A percentile compares a stretch with the other conserved stretches of the same genome.
Conservation (phyloP, 2,113 vertebrate species). For the Nibea coibor region DNA sequence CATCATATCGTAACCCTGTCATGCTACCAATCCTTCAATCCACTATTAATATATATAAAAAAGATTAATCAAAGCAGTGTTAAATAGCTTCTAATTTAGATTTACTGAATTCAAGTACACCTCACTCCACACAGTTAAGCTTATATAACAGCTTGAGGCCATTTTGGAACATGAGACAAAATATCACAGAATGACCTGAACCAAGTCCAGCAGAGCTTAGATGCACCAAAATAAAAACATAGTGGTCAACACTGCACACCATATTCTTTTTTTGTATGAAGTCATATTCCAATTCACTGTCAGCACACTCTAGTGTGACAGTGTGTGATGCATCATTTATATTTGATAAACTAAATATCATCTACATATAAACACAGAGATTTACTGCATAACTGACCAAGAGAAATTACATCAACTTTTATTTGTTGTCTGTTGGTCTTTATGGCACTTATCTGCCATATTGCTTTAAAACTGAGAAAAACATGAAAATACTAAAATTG, state of each 20-base stretch:
- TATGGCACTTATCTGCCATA: background rate
- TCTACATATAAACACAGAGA: background rate
- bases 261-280: constrained; percentile 20
- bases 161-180: constrained; percentile 2
- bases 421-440: background rate
- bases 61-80: background rate
- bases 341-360: background rate
- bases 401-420: background rate
- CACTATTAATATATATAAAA: background rate
- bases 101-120: background rate
- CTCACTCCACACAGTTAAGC: background rate
- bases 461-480: background rate
- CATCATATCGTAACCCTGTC: background rate
- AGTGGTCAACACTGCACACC: background rate
- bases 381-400: background rate
- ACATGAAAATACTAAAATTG: background rate
- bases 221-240: background rate
- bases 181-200: constrained; percentile 17
- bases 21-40: background rate
- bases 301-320: constrained; percentile 20
- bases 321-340: constrained; percentile 6
- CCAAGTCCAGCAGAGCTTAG: constrained; percentile 36
- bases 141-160: background rate
- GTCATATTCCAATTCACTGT: background rate
- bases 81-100: background rate